Base-by-base conservation (phyloP, 2,113 vertebrate genomes). In the Delphinus delphis region DNA sequence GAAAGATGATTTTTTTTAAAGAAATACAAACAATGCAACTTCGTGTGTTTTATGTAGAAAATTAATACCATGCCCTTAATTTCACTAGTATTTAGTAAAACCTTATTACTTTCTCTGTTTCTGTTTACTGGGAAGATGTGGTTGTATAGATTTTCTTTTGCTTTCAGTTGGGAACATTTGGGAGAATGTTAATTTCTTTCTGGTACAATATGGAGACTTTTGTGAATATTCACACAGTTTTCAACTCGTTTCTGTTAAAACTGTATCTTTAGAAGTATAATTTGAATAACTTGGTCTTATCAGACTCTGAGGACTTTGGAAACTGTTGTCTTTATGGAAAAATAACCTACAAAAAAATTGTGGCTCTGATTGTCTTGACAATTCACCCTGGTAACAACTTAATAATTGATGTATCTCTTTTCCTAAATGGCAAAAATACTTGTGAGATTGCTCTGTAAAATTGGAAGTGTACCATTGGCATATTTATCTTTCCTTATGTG, bases 181-280 rank as follows among this genome's bases (percentile, higher is more conserved):
- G 28, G 90, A 93, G 58, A 79, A 53, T 60, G 58, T 70, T 36
- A 28, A 36, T 63, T 12, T 90, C 47, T 91, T 96, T 97, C 65
- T 28, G 77, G 7, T 90, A 38, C 31, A 73, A 58, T 77, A 68
- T 73, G 70, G 81, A 67, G 38, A 83, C 28, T 82, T 86, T 60
- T 33, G 21, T 95, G 47, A 73, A 93, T 91, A 83, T 91, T 90
- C 10, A 10, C 47, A 84, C 6, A 86, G 33, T 95, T 95, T 91
- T 82, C 68, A 88, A 62, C 44, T 77, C 33, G 26, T 95, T 81
- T 95, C 65, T 88, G 36, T 92, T 90, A 81, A 92, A 94, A 90
- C 33, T 77, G 0, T 79, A 38, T 68, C 80, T 76, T 86, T 60
- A 83, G 63, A 87, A 62, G 47, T 70, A 38, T n/a, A 83, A 79